Base-by-base conservation (phyloP, 2,797 vertebrate genomes). In the Clangula hyemalis region DNA sequence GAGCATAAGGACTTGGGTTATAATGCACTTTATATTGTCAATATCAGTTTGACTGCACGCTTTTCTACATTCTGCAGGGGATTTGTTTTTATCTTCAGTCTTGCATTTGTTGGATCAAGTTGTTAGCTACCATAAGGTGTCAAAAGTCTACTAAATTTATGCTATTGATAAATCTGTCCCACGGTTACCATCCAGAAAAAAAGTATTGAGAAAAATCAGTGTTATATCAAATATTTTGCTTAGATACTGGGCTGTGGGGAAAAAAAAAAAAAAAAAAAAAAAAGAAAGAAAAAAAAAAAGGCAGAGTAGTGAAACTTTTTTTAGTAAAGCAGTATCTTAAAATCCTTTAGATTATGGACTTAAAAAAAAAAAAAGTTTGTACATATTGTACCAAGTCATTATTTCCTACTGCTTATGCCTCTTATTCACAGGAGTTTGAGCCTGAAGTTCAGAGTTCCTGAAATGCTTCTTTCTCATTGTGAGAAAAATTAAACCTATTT, bases 21-120 rank as follows among this genome's bases (percentile, higher is more conserved):
- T 72, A 95, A 80, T 80, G 90, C 75, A 92, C 32, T 92, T 87
- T 30, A 49, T 78, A 92, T 77, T 93, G 93, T 92, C 65, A 89
- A 19, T 93, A 87, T 87, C 78, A 72, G 57, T 94, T 93, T 87
- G 75, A 80, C 58, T 94, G 73, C 56, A 87, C 30, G 24, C 61
- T 87, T 71, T 90, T 81, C 75, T 77, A 53, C 53, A 58, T 90
- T 93, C 54, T 80, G 54, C 54, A 75, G 83, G 13, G 30, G 76
- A 90, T 87, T 95, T 85, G 76, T 73, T 95, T 95, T 93, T 70
- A 45, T 95, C 68, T 76, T 74, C 69, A 93, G 69, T 85, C 65
- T 92, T 94, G 58, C 79, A 87, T 95, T 90, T 94, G 69, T 89
- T 94, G 84, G 93, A 95, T 92, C 75, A 85, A 91, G 84, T 95